Percentiles rank a stretch among this genome's conserved stretches.
Evolutionary conservation across 2,113 vertebrate species (phyloP).

Genomic region (Panthera leo): DNA sequence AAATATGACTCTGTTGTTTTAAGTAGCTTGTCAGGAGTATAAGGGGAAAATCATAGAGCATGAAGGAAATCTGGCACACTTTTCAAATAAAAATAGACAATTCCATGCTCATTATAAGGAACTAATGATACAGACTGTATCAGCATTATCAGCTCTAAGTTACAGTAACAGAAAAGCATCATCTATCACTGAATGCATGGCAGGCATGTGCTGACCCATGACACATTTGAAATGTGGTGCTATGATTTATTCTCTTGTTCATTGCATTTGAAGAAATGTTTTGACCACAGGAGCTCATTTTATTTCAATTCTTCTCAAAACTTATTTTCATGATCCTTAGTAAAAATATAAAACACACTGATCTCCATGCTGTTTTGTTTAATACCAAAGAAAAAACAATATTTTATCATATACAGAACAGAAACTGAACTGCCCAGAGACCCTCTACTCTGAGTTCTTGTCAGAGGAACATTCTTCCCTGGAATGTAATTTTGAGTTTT

Average conservation of each 20-base stretch:
- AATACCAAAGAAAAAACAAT: neutral
- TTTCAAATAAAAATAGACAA: constrained; percentile 26
- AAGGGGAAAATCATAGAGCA: neutral
- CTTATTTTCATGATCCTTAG: neutral
- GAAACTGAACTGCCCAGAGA: neutral
- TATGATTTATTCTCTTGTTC: neutral
- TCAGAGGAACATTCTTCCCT: neutral
- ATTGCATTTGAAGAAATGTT: neutral
- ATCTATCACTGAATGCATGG: neutral
- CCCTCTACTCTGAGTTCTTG: neutral
- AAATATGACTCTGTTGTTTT: neutral
- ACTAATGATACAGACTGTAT: neutral
- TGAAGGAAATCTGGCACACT: neutral
- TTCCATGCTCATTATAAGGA: neutral
- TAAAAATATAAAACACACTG: constrained; percentile 12
- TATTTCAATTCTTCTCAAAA: constrained; percentile 17
- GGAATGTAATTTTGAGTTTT: neutral
- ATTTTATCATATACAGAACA: neutral
- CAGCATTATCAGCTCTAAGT: no score
- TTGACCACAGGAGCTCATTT: neutral
- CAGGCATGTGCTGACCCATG: neutral
- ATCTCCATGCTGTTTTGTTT: neutral
- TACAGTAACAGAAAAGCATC: neutral
- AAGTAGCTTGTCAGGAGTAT: neutral
- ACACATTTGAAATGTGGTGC: neutral